phyloP scores from a whole-genome alignment of 2,888 invertebrate genomes.

The Ethmia dodecea region DNA sequence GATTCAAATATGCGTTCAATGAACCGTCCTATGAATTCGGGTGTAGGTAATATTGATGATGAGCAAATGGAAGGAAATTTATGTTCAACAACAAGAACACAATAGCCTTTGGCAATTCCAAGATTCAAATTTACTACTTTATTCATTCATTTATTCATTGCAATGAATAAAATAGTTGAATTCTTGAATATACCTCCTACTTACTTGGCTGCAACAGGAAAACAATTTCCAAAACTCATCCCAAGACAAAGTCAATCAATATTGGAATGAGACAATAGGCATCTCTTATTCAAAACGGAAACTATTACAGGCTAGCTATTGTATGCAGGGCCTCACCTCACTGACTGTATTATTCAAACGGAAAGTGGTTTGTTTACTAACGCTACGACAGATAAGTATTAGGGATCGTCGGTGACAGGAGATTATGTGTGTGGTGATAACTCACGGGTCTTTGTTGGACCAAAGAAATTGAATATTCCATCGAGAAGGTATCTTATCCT shows the following conservation, averaged over 20 bases:
- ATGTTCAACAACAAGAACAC: too few species aligned
- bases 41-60: too few species aligned
- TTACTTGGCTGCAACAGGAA: neutral
- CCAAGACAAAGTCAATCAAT: constrained; percentile 67
- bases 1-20: constrained; percentile 41
- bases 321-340: constrained; percentile 67
- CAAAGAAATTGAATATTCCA: too few species aligned
- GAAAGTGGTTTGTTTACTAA: constrained; percentile 71
- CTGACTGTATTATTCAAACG: constrained; percentile 67
- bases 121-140: constrained; percentile 13
- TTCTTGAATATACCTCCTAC: neutral
- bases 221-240: too few species aligned
- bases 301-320: constrained; percentile 71
- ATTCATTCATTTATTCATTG: neutral
- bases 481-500: too few species aligned
- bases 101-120: constrained; percentile 15
- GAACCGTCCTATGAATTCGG: too few species aligned
- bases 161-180: neutral
- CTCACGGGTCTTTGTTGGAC: constrained; percentile 3
- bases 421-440: constrained; percentile 40
- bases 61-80: too few species aligned
- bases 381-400: constrained; percentile 53
- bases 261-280: constrained; percentile 67
- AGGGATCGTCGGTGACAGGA: constrained; percentile 50
- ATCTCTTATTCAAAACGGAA: constrained; percentile 73